A percentile compares a stretch with the other conserved stretches of the same genome.
Evolutionary conservation across 2,888 invertebrate species (phyloP).

Genomic region (Scaptomyza parva): DNA sequence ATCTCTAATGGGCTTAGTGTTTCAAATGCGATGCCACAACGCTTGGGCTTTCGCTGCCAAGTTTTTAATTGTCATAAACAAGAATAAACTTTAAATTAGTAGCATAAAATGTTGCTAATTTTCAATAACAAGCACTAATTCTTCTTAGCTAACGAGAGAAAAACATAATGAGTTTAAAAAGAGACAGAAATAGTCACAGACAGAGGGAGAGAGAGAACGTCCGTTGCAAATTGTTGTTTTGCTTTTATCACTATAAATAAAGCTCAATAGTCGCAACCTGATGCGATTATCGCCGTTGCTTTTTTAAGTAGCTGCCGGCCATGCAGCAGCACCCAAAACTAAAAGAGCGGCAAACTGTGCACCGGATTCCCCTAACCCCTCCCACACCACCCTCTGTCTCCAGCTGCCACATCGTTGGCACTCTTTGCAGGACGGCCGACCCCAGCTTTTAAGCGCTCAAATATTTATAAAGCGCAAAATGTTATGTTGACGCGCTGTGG

Average conservation of each 20-base stretch:
- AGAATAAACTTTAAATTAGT: constrained; percentile 47
- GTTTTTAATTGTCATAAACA: constrained; percentile 52
- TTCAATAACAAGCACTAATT: neutral
- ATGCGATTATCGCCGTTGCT: constrained; percentile 53
- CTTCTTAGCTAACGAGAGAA: neutral
- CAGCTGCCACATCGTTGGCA: constrained; percentile 25
- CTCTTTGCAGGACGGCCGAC: constrained; percentile 21
- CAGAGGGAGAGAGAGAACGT: neutral
- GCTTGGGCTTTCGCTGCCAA: constrained; percentile 40
- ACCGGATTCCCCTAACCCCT: neutral
- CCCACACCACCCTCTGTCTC: constrained; percentile 4
- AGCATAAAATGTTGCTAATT: constrained; percentile 21
- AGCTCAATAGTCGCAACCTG: constrained; percentile 40
- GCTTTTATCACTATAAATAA: constrained; percentile 39
- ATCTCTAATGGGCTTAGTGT: constrained; percentile 60
- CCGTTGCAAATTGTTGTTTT: constrained; percentile 10
- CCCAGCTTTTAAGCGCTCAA: constrained; percentile 70
- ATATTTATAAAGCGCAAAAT: constrained; percentile 70
- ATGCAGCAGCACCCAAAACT: constrained; percentile 19
- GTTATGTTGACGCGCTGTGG: constrained; percentile 61
- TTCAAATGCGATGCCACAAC: constrained; percentile 47
- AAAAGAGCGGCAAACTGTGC: constrained; percentile 36
- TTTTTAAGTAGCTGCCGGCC: constrained; percentile 44
- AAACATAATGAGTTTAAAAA: neutral
- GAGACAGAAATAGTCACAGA: neutral